Base-by-base conservation (phyloP, 2,113 vertebrate genomes). In the Serinus canaria region DNA sequence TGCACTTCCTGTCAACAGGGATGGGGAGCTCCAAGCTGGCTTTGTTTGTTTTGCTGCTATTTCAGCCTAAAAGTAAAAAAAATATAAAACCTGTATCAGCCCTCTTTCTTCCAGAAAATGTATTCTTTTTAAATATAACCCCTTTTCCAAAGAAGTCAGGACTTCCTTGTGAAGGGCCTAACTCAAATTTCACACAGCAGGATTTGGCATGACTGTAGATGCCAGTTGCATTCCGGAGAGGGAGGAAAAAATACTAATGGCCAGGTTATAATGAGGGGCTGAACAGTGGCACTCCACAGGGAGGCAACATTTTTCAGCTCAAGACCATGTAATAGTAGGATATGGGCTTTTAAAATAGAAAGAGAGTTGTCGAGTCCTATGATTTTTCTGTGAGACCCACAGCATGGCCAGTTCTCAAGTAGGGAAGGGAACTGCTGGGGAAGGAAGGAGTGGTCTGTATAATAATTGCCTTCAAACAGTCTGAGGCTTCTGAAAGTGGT, bases 271-370 rank as follows among this genome's bases (percentile, higher is more conserved):
- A 96, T 56, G 83, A 96, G 75, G 60, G 83, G 66, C 43, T 88
- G 90, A 96, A 88, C 92, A 90, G 60, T 49, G 52, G 37, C 47
- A 59, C 64, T 94, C 90, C n/a, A 20, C 78, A 41, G 90, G 90
- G 79, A 90, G 19, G 69, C 75, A 80, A 83, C 44, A n/a, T 85
- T 94, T 95, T 74, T 69, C 81, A 86, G 84, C 88, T 94, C 53
- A 85, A 90, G 76, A 53, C 69, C 47, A 52, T 24, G 47, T 91
- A 94, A 88, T 55, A 70, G 74, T 83, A 53, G 75, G 72, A 73
- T 90, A 73, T 81, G 73, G 55, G 64, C 87, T 96, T 95, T 90
- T 92, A 50, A 92, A 83, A 75, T 63, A 44, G 87, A 77, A 87
- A 70, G 35, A 43, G 69, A 84, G 49, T 56, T 90, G 84, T 90